Evolutionary conservation across 1,140 invertebrate species (phyloP).

Genomic region (Tetranychus urticae): DNA sequence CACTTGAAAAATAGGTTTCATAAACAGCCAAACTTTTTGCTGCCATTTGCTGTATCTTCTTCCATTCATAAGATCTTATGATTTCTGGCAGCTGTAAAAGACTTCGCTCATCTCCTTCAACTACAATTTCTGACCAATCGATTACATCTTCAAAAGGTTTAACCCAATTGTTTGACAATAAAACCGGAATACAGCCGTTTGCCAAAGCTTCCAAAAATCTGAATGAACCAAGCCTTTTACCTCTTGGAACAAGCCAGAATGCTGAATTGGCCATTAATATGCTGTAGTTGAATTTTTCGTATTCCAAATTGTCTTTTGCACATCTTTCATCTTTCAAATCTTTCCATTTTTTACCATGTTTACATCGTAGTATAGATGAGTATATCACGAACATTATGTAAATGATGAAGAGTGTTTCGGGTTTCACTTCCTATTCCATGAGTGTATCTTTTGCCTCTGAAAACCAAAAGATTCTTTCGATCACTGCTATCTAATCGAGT

Average conservation of each 20-base stretch:
- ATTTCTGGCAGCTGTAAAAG: conserved; percentile 68
- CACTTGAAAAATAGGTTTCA: conserved; percentile 87
- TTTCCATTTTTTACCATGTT: conserved; percentile 94
- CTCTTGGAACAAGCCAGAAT: conserved; percentile 91
- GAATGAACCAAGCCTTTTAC: conserved; percentile 85
- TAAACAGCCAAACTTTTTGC: conserved; percentile 68
- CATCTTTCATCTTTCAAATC: conserved; percentile 86
- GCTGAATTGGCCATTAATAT: conserved; percentile 81
- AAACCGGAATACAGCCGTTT: conserved; percentile 86
- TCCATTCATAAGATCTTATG: conserved; percentile 52
- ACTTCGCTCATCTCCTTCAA: conserved; percentile 80
- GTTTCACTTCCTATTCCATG: conserved; percentile 96
- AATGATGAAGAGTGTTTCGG: conserved; percentile 85
- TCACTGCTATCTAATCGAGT: conserved; percentile 29
- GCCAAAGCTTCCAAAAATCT: conserved; percentile 76
- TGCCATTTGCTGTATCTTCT: conserved; percentile 52
- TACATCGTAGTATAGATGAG: conserved; percentile 89
- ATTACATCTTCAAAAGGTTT: conserved; percentile 91
- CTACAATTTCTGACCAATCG: conserved; percentile 79
- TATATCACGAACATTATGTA: conserved; percentile 83
- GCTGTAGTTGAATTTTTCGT: conserved; percentile 96
- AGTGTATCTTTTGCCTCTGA: conserved; percentile 44
- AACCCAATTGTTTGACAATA: conserved; percentile 88
- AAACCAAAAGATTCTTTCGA: conserved; percentile 46
- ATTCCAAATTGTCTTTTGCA: conserved; percentile 83